These are phyloP conservation scores for Chirona hameri DNA, from an alignment of 2,888 invertebrate genomes.

Conservation along the genomic window DNA sequence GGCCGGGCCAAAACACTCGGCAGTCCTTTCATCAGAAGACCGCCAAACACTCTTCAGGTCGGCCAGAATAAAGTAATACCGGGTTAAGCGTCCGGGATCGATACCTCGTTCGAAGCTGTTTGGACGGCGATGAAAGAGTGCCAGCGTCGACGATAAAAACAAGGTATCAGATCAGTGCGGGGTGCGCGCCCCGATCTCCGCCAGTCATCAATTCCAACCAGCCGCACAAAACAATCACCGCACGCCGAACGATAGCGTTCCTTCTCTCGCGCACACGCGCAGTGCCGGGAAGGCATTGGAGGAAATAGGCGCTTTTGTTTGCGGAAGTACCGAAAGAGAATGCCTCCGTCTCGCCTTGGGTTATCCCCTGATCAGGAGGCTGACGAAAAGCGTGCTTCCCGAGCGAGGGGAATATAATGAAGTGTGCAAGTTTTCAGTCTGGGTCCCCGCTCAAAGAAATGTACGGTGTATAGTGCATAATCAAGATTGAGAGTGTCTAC, in stretches of 20 bases:
- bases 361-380: no score
- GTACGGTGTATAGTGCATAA: no score
- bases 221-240: background rate
- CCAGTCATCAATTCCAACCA: background rate
- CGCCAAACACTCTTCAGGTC: background rate
- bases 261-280: background rate
- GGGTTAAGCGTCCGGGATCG: background rate
- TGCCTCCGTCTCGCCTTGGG: background rate
- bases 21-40: background rate
- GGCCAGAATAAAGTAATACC: conserved; percentile 1
- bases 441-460: no score
- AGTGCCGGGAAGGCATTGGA: no score
- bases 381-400: no score
- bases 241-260: background rate
- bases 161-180: background rate
- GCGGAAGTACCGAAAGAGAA: background rate
- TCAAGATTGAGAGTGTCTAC: no score
- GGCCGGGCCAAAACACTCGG: background rate
- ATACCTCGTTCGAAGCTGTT: background rate
- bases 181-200: background rate
- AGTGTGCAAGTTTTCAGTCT: no score
- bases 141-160: background rate
- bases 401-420: no score
- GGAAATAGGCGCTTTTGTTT: background rate
- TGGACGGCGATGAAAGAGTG: background rate